Evolutionary conservation across 2,113 vertebrate species (phyloP).

Genomic region (Coptodon bakossiorum): DNA sequence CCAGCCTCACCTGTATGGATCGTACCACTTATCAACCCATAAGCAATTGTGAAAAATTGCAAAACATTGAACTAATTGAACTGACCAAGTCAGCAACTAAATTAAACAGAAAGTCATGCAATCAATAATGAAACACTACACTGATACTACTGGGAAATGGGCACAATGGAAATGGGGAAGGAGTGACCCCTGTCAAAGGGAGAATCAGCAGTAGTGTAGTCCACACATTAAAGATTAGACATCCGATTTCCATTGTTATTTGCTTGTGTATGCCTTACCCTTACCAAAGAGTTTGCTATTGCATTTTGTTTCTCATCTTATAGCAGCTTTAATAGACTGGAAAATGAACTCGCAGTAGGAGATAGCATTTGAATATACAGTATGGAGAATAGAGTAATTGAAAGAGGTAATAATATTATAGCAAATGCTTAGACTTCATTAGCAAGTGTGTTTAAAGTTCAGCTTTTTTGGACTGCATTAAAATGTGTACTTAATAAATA

Average conservation of each 20-base stretch:
- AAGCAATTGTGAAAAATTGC: neutral
- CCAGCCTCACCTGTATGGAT: neutral
- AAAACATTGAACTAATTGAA: neutral
- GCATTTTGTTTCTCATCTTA: conserved; percentile 12
- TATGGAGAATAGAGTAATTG: neutral
- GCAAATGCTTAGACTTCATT: neutral
- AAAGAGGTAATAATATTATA: neutral
- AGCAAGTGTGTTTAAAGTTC: neutral
- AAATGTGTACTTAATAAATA: neutral
- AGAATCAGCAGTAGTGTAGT: conserved; percentile 11
- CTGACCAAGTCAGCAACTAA: neutral
- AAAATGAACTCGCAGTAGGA: conserved; percentile 9
- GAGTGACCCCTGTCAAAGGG: neutral
- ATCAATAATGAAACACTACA: neutral
- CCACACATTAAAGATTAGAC: conserved; percentile 14
- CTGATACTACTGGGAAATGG: neutral
- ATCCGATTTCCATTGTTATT: conserved; percentile 5
- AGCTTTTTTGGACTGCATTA: neutral
- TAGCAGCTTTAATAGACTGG: conserved; percentile 17
- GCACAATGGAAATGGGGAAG: neutral
- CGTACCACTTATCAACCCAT: neutral
- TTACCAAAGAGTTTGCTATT: neutral
- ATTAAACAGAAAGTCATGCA: neutral
- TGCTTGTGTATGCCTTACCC: conserved; percentile 7
- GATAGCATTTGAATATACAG: neutral